Percentiles rank a stretch among this genome's conserved stretches.
These are phyloP conservation scores for Leptinotarsa peninsularis DNA, from an alignment of 2,888 invertebrate species.

Conservation along the genomic window DNA sequence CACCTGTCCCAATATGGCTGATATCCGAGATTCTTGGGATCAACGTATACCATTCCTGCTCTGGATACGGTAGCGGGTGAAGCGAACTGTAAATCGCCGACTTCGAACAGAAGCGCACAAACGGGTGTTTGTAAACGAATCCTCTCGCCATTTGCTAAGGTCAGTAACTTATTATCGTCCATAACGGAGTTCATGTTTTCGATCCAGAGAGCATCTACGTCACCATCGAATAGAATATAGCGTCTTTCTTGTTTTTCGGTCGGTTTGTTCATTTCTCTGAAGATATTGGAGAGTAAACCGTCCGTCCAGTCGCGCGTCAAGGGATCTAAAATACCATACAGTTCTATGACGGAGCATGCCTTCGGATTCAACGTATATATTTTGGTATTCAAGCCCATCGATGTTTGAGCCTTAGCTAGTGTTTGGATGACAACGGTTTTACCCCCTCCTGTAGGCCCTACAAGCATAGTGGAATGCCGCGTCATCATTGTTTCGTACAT, in stretches of 20 bases:
- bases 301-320: constrained; percentile 93
- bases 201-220: constrained; percentile 95
- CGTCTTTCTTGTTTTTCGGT: constrained; percentile 76
- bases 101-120: constrained; percentile 78
- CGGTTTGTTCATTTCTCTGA: constrained; percentile 89
- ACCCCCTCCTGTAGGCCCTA: constrained; percentile 94
- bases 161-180: constrained; percentile 93
- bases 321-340: constrained; percentile 90
- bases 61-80: constrained; percentile 94
- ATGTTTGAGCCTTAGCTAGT: constrained; percentile 81
- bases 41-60: constrained; percentile 92
- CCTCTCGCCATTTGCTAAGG: constrained; percentile 85
- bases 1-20: constrained; percentile 83
- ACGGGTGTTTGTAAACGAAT: constrained; percentile 82
- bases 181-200: constrained; percentile 98
- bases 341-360: constrained; percentile 88
- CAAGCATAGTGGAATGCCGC: constrained; percentile 90
- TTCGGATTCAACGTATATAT: constrained; percentile 88
- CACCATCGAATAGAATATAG: constrained; percentile 90
- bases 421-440: constrained; percentile 88
- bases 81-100: constrained; percentile 88
- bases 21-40: constrained; percentile 90
- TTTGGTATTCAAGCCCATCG: constrained; percentile 83
- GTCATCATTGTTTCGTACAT: constrained; percentile 96
- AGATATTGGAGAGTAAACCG: constrained; percentile 90